Evolutionary conservation across 2,797 vertebrate genomes (phyloP), one percentile per base, ranked within the genome.

Genomic region (Lithobates pipiens): DNA sequence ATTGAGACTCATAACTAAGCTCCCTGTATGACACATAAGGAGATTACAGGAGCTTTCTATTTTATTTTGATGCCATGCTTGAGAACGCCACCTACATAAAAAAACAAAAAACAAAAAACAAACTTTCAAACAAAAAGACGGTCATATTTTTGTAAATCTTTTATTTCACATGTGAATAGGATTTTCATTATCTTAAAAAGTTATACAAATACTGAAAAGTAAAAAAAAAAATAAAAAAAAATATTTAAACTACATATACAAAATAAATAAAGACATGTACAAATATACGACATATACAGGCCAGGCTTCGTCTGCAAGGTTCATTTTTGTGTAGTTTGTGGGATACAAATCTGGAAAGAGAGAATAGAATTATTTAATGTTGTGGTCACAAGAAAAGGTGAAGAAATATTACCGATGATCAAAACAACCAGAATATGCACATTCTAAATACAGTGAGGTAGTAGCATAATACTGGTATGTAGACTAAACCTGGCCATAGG

Each of bases 131-230:
- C 15, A 2, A 32, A 65, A 44, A 32, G 21, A 34, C 0, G 3
- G 46, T 15, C 21, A 10, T 25, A 57, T 54, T 16, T 44, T 16
- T 57, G 13, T 10, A 65, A 65, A 65, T 65, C 61, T 3, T 84
- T 84, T 77, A 84, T 85, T 85, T 84, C 11, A 67, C 2, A 18
- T 21, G n/a, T 32, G 7, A 23, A 72, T 67, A 2, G 13, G 73
- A 76, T 82, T 76, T 57, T 32, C 9, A 23, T 3, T 5, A 65
- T 44, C 10, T 25, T n/a, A 83, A 54, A 75, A 50, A 74, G 42
- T 39, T 6, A 44, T 65, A 29, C 42, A 46, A 57, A 50, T 57
- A 61, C 10, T 16, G 16, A 76, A 32, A 29, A 23, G 23, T 23
- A 32, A 16, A 36, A 57, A 63, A 72, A 15, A 50, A 8, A 34